Evolutionary conservation across 2,888 invertebrate species (phyloP).

Genomic region (Andrena dorsata): DNA sequence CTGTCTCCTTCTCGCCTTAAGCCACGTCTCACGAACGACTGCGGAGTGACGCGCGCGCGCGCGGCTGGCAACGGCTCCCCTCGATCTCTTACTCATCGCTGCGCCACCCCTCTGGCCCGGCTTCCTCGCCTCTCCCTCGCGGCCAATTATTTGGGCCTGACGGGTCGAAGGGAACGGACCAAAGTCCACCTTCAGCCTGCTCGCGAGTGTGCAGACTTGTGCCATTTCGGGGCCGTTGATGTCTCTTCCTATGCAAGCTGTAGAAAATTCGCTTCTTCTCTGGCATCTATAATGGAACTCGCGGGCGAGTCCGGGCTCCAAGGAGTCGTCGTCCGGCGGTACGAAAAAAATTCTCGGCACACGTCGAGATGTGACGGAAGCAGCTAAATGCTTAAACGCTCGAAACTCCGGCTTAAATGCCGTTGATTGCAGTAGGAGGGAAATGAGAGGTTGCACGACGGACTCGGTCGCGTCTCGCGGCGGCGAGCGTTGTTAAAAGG

Average conservation of each 20-base stretch:
- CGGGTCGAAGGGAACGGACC: not conserved
- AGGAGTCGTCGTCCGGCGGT: conserved; percentile 14
- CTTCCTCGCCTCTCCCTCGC: not conserved
- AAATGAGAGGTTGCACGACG: conserved; percentile 80
- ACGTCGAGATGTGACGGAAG: conserved; percentile 76
- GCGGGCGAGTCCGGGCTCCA: not conserved
- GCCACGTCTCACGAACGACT: not conserved
- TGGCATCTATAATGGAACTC: too few relatives aligned
- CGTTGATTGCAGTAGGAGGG: conserved; percentile 82
- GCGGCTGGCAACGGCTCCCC: not conserved
- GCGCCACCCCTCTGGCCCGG: not conserved
- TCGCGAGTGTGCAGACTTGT: conserved; percentile 1
- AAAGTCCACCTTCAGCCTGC: not conserved
- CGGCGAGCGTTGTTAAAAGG: conserved; percentile 59
- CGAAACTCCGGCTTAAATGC: conserved; percentile 77
- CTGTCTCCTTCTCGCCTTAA: conserved; percentile 13
- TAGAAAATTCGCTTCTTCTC: not conserved
- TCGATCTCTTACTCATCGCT: not conserved
- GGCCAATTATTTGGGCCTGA: not conserved
- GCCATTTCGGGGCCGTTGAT: conserved; percentile 28
- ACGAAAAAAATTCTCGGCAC: conserved; percentile 63
- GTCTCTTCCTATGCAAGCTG: conserved; percentile 21
- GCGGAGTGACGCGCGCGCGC: conserved; percentile 27
- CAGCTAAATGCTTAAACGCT: conserved; percentile 80
- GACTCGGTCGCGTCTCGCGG: conserved; percentile 50